Conservation (phyloP, 2,888 invertebrate genomes). For the Malacosoma neustria region DNA sequence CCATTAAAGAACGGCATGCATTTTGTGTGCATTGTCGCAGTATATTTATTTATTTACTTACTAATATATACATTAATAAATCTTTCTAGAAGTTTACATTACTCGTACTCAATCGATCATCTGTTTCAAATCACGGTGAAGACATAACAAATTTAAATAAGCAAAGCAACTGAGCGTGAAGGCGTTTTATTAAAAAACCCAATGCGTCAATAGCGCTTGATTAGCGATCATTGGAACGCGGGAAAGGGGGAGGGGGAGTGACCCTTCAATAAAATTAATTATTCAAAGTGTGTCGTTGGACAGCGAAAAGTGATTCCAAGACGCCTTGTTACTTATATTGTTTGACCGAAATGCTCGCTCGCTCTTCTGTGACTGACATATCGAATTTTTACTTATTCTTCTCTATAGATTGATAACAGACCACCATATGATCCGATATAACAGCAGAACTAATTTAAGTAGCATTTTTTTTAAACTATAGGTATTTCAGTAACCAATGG, state of each 20-base stretch:
- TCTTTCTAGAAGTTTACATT: no score
- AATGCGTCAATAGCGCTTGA: constrained; percentile 55
- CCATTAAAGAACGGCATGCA: no score
- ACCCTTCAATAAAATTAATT: constrained; percentile 61
- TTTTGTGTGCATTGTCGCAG: no score
- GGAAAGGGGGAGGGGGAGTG: constrained; percentile 24
- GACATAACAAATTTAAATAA: constrained; percentile 8
- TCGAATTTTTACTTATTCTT: neutral
- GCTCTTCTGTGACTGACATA: constrained; percentile 3
- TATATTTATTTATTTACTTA: no score
- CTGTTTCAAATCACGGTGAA: no score
- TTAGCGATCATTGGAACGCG: constrained; percentile 45
- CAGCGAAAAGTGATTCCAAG: constrained; percentile 28
- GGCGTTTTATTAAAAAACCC: constrained; percentile 28
- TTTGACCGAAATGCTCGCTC: constrained; percentile 2
- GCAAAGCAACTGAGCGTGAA: constrained; percentile 15
- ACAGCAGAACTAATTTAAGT: no score
- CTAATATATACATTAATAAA: no score
- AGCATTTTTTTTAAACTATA: no score
- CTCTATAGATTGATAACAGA: neutral
- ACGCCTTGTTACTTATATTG: constrained; percentile 34
- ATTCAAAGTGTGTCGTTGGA: constrained; percentile 57
- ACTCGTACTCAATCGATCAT: no score
- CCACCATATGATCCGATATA: no score
- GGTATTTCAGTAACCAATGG: no score